These are phyloP conservation scores for Sympetrum striolatum DNA, from an alignment of 2,888 invertebrate species.

Conservation along the genomic window DNA sequence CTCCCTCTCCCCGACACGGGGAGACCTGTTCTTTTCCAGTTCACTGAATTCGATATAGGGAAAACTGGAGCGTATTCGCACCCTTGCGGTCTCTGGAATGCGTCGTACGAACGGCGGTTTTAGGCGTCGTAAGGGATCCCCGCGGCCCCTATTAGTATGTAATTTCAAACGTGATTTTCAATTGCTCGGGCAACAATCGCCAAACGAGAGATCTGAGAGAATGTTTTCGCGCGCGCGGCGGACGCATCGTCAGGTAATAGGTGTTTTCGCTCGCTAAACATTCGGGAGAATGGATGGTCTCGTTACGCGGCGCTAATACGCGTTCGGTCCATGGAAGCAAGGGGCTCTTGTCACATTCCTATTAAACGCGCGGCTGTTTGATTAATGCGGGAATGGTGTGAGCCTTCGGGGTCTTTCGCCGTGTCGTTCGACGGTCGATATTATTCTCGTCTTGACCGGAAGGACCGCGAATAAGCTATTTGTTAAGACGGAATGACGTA, in stretches of 20 bases:
- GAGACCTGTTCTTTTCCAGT: slow-evolving; percentile 31
- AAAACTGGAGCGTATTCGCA: slow-evolving; percentile 39
- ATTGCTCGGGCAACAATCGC: background rate
- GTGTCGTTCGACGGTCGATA: background rate
- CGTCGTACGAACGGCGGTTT: background rate
- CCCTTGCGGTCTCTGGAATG: slow-evolving; percentile 30
- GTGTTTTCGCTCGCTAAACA: background rate
- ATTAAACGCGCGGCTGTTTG: background rate
- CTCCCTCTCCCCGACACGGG: background rate
- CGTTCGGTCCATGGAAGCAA: background rate
- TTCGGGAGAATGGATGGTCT: background rate
- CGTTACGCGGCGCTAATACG: background rate
- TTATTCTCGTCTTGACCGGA: slow-evolving; percentile 1
- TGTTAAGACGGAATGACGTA: slow-evolving; percentile 4
- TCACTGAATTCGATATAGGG: slow-evolving; percentile 28
- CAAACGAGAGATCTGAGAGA: background rate
- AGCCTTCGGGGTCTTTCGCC: background rate
- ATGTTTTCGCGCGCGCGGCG: no score
- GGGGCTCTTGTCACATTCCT: background rate
- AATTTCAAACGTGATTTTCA: background rate
- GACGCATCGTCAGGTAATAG: no score
- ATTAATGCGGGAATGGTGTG: slow-evolving; percentile 11
- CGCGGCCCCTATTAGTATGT: background rate
- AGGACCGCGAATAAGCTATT: slow-evolving; percentile 5
- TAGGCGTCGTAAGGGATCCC: background rate